Conservation (phyloP, 1,140 invertebrate species). For the Apis florea region DNA sequence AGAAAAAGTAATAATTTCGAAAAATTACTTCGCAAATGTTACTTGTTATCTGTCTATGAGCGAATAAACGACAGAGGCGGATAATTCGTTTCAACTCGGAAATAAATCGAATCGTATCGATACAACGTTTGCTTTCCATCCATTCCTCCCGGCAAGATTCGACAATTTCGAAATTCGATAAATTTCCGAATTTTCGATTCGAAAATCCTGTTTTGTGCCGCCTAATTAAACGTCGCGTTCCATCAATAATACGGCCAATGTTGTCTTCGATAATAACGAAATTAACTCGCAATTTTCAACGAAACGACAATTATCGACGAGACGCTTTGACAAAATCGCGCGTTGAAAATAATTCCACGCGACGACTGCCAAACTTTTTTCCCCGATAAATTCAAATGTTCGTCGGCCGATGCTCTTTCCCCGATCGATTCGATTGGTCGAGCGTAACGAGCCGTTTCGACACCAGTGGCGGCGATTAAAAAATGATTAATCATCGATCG, state of each 20-base stretch:
- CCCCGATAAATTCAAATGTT: neutral
- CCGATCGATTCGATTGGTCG: neutral
- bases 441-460: neutral
- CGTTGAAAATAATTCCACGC: neutral
- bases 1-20: neutral
- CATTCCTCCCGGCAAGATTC: neutral
- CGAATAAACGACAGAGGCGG: too few species aligned
- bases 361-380: neutral
- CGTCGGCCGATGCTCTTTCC: too few species aligned
- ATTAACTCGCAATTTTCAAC: constrained; percentile 17
- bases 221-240: constrained; percentile 8
- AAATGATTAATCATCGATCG: constrained; percentile 22
- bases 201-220: neutral
- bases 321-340: neutral
- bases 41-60: too few species aligned
- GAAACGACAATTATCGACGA: neutral
- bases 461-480: neutral
- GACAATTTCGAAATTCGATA: neutral
- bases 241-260: neutral
- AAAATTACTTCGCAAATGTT: neutral
- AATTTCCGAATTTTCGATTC: neutral
- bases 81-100: too few species aligned
- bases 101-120: too few species aligned
- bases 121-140: too few species aligned
- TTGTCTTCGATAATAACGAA: neutral